A percentile compares a stretch with the other conserved stretches of the same genome.
phyloP scores from a whole-genome alignment of 30 jellyfish, hydroid and myxozoan genomes.

The Haliclystus octoradiatus region DNA sequence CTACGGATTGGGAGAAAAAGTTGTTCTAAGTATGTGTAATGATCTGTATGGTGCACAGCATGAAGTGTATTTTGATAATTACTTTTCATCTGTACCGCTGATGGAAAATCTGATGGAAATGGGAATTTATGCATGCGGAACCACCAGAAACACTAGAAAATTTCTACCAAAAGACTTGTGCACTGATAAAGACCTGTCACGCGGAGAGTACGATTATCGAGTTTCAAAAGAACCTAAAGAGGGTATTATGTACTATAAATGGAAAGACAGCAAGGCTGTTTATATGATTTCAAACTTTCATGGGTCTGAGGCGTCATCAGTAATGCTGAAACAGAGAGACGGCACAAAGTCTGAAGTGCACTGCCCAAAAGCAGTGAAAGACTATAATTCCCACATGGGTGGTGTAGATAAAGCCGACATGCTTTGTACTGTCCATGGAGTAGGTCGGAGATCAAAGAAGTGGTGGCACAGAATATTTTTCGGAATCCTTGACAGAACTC shows the following conservation, averaged over 20 bases:
- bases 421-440: constrained; percentile 59
- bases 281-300: constrained; percentile 44
- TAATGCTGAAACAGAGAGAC: constrained; percentile 29
- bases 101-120: constrained; percentile 20
- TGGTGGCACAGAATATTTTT: constrained; percentile 69
- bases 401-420: constrained; percentile 74
- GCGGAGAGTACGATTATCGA: constrained; percentile 43
- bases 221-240: constrained; percentile 17
- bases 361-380: constrained; percentile 30
- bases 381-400: constrained; percentile 53
- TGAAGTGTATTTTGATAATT: constrained; percentile 48
- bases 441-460: constrained; percentile 39
- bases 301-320: constrained; percentile 26
- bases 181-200: constrained; percentile 39
- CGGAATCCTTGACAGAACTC: constrained; percentile 49
- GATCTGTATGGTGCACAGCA: constrained; percentile 31
- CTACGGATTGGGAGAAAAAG: constrained; percentile 59
- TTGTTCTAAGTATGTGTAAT: constrained; percentile 19
- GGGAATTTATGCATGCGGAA: constrained; percentile 35
- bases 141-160: constrained; percentile 36
- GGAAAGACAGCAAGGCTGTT: constrained; percentile 63
- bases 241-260: constrained; percentile 24
- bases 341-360: constrained; percentile 1
- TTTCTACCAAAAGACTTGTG: constrained; percentile 21
- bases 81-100: constrained; percentile 43